Conservation (phyloP, 1,140 invertebrate species). For the Chironomus tepperi region DNA sequence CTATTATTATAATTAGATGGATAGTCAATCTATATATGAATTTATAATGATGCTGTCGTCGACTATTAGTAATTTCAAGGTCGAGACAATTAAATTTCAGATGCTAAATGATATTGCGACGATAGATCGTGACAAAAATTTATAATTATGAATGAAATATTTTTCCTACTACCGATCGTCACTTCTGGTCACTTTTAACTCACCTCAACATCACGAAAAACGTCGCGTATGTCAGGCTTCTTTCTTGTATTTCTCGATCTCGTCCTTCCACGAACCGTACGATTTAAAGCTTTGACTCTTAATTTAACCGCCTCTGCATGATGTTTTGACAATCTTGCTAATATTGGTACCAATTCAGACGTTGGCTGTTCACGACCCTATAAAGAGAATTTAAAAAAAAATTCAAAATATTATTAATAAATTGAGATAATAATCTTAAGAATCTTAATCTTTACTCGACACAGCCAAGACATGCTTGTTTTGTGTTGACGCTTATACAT, state of each 20-base stretch:
- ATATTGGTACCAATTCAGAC: constrained; percentile 34
- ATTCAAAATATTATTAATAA: neutral
- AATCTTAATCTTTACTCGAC: neutral
- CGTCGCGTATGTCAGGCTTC: constrained; percentile 65
- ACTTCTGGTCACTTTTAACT: constrained; percentile 29
- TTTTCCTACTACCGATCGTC: too few relatives aligned
- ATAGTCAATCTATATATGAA: too few relatives aligned
- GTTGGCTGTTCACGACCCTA: constrained; percentile 36
- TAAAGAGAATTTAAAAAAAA: neutral
- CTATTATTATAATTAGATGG: too few relatives aligned
- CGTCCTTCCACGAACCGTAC: constrained; percentile 59
- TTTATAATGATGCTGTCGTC: neutral
- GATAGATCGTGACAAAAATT: too few relatives aligned
- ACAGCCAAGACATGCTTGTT: constrained; percentile 1
- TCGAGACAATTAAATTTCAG: constrained; percentile 24
- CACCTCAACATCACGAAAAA: constrained; percentile 70
- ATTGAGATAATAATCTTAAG: neutral
- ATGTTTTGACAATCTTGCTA: constrained; percentile 42
- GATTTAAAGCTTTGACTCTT: constrained; percentile 66
- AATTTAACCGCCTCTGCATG: constrained; percentile 70
- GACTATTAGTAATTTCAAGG: neutral
- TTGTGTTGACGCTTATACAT: neutral
- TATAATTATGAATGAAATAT: too few relatives aligned
- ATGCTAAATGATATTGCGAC: neutral
- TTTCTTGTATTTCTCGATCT: constrained; percentile 51